Evolutionary conservation across 1,140 invertebrate genomes (phyloP), one percentile per base, ranked within the genome.

Genomic region (Coenobita brevimanus): DNA sequence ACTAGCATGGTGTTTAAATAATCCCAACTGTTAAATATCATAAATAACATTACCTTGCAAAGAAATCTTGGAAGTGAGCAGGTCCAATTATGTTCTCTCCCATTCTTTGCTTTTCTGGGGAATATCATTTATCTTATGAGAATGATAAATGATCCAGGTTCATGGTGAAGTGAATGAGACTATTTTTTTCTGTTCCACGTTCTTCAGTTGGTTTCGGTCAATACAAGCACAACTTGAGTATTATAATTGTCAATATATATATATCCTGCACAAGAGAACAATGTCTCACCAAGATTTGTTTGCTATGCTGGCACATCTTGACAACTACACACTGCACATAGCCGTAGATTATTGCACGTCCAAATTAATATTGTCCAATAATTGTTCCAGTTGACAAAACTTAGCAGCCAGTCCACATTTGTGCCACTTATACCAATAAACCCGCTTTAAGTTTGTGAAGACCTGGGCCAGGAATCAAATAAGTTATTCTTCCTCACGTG

Each of bases 361-460:
- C 62, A 41, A 30, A 71, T 82, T 69, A 43, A 50, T 50, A 8
- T 50, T 8, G 46, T 8, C 75, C 27, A 50, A 43, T 54, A 54
- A 79, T 33, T 38, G 78, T 87, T 69, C 76, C 38, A 67, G 62
- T 80, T 71, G 76, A 78, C 62, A 87, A 41, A 50, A 87, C 57
- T 69, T 41, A 87, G 76, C 84, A 87, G 76, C 84, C 76, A 80
- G 62, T 87, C 84, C 62, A 80, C 84, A 80, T 87, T 87, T 87
- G 84, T 80, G 84, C 84, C 78, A 87, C 76, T 71, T 87, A 87
- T 76, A 87, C 84, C 76, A 71, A 87, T 87, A 87, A 87, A 87
- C 84, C 84, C 84, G 84, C 84, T 87, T 87, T 87, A 87, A 80
- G 76, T 87, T 87, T 87, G 84, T 87, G 30, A 87, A 80, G 84